phyloP scores from a whole-genome alignment of 2,113 vertebrate genomes.

The Columba livia region DNA sequence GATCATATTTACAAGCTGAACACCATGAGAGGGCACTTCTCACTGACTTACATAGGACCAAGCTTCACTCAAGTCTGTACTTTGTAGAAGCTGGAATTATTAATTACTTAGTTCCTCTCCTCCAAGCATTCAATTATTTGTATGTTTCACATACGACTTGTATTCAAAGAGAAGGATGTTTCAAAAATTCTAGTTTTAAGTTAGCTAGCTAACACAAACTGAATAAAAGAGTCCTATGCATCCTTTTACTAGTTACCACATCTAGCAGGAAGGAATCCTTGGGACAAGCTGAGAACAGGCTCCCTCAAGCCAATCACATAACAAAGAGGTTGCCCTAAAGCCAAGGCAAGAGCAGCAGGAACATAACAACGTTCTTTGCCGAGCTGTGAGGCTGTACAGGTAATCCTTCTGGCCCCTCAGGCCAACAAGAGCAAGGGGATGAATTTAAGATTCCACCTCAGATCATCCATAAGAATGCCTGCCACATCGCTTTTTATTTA shows the following conservation, averaged over 20 bases:
- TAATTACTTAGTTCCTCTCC: background rate
- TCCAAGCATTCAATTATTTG: background rate
- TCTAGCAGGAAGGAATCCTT: background rate
- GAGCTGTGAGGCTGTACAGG: background rate
- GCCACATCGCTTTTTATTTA: background rate
- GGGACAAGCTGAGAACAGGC: background rate
- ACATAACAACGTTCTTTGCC: background rate
- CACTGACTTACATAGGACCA: accelerated
- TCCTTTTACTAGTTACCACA: background rate
- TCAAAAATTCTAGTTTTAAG: background rate
- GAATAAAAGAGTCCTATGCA: background rate
- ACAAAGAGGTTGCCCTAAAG: conserved; percentile 24
- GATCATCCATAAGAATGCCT: background rate
- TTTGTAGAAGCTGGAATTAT: background rate
- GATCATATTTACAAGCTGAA: background rate
- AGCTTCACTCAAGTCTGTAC: background rate
- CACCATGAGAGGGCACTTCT: background rate
- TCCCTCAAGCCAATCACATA: background rate
- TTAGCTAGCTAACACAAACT: background rate
- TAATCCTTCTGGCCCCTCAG: background rate
- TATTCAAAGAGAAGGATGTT: background rate
- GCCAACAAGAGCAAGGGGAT: background rate
- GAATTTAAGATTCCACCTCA: background rate
- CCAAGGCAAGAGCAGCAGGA: background rate
- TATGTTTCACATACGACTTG: background rate